Percentiles rank a stretch among this genome's conserved stretches.
Evolutionary conservation across 2,888 invertebrate species (phyloP).

Genomic region (Ischnus inquisitorius): DNA sequence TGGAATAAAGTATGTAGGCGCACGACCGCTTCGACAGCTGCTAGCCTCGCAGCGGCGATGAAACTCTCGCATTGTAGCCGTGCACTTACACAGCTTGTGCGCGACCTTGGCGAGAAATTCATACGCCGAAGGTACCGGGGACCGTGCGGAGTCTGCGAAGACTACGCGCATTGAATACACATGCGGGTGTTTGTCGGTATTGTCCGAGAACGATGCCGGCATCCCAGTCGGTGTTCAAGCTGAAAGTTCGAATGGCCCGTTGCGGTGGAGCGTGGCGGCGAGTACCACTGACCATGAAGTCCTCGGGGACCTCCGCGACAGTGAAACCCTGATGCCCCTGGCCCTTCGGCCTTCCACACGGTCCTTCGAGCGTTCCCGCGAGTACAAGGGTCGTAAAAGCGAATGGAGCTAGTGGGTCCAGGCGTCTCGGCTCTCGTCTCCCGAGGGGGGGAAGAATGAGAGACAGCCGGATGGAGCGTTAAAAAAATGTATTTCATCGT

Average conservation of each 20-base stretch:
- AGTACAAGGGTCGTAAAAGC: slow-evolving; percentile 70
- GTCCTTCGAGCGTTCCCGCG: slow-evolving; percentile 67
- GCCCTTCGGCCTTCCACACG: slow-evolving; percentile 68
- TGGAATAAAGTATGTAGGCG: slow-evolving; percentile 54
- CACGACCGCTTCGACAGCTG: slow-evolving; percentile 56
- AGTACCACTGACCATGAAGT: slow-evolving; percentile 49
- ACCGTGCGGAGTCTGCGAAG: background rate
- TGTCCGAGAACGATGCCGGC: background rate
- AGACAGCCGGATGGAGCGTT: slow-evolving; percentile 56
- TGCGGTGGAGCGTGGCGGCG: slow-evolving; percentile 10
- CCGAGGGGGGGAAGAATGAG: slow-evolving; percentile 56
- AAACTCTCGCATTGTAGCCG: slow-evolving; percentile 2
- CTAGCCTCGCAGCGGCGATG: background rate
- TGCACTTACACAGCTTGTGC: background rate
- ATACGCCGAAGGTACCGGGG: background rate
- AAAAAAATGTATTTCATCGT: slow-evolving; percentile 56
- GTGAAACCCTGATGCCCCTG: slow-evolving; percentile 47
- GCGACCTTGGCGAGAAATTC: slow-evolving; percentile 20
- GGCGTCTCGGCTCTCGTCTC: slow-evolving; percentile 32
- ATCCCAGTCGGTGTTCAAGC: background rate
- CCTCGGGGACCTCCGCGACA: slow-evolving; percentile 49
- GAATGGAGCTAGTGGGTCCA: slow-evolving; percentile 68
- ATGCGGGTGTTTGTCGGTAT: background rate
- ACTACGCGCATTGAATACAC: background rate
- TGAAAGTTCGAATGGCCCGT: slow-evolving; percentile 1